Evolutionary conservation across 2,797 vertebrate species (phyloP).

Genomic region (Varecia variegata): DNA sequence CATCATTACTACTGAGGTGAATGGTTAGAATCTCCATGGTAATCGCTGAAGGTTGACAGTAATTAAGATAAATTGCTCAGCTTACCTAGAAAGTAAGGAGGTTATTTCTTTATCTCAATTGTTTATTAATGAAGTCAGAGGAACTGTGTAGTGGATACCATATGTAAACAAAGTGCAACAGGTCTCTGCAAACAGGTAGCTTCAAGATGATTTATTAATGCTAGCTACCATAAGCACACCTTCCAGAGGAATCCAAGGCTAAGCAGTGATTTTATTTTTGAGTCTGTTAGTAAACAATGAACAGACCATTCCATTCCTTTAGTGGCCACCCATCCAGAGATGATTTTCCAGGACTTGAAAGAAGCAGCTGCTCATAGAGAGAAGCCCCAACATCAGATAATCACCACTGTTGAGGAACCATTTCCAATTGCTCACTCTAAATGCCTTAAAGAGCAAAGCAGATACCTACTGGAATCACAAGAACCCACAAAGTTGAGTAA

Average conservation of each 20-base stretch:
- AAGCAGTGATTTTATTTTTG: background rate
- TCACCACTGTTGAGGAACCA: background rate
- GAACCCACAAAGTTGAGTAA: background rate
- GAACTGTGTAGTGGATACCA: background rate
- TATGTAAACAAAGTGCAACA: background rate
- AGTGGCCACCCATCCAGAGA: background rate
- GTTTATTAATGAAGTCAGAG: slow-evolving; percentile 24
- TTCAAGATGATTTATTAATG: background rate
- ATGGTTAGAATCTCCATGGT: background rate
- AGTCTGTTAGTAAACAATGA: background rate
- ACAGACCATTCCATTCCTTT: background rate
- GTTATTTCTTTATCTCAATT: slow-evolving; percentile 14
- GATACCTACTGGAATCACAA: background rate
- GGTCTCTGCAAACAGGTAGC: background rate
- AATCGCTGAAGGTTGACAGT: background rate
- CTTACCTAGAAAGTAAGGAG: background rate
- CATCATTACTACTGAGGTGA: background rate
- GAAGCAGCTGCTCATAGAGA: background rate
- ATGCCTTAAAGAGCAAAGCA: background rate
- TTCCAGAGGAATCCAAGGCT: background rate
- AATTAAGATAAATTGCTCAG: slow-evolving; percentile 46
- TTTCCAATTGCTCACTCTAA: background rate
- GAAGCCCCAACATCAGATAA: background rate
- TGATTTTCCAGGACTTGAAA: background rate
- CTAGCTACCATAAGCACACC: background rate